Evolutionary conservation across 2,113 vertebrate species (phyloP).

Genomic region (Mesembrinibis cayennensis): DNA sequence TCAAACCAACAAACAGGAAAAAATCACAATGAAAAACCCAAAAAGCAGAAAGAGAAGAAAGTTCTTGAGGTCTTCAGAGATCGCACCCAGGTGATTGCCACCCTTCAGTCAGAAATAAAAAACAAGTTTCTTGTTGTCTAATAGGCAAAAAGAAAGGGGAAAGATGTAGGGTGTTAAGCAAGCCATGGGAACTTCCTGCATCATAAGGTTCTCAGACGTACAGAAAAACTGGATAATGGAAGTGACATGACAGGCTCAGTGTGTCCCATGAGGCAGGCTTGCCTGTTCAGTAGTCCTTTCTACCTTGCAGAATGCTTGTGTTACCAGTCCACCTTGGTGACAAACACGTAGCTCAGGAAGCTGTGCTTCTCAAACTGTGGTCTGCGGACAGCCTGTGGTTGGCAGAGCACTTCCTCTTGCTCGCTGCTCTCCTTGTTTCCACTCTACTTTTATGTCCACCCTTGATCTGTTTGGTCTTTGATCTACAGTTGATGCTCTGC

Average conservation of each 20-base stretch:
- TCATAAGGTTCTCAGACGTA: not conserved
- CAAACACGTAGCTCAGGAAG: not conserved
- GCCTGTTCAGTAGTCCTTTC: not conserved
- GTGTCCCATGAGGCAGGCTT: not conserved
- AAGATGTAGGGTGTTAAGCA: not conserved
- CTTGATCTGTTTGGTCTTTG: not conserved
- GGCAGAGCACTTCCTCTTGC: constrained; percentile 50
- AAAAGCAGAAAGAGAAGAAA: not conserved
- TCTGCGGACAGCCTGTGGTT: constrained; percentile 29
- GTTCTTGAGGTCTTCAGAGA: not conserved
- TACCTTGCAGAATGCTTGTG: not conserved
- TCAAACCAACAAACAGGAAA: not conserved
- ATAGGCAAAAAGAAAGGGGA: not conserved
- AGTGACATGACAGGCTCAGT: not conserved
- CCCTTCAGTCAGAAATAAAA: not conserved
- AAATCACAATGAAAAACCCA: not conserved
- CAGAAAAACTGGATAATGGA: not conserved
- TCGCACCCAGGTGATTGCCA: not conserved
- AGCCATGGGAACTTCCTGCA: not conserved
- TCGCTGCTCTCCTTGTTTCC: not conserved
- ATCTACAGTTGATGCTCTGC: not conserved
- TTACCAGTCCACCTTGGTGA: not conserved
- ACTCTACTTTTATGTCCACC: not conserved
- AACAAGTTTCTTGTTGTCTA: not conserved
- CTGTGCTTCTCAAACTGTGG: not conserved